Conservation (phyloP, 2,888 invertebrate species). For the Plemyria rubiginata region DNA sequence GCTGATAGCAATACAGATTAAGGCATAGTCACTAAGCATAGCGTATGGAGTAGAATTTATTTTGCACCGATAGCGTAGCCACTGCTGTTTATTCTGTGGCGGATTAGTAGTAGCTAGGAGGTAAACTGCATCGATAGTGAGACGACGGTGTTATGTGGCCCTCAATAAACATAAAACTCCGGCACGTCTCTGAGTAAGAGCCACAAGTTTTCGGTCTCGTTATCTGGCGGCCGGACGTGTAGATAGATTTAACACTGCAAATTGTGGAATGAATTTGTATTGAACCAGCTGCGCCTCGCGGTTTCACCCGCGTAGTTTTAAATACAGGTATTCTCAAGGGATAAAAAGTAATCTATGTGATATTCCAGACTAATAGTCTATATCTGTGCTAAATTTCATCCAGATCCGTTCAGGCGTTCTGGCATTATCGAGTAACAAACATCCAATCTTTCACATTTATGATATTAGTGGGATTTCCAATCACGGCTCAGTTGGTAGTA, state of each 20-base stretch:
- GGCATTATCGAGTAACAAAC: too few relatives aligned
- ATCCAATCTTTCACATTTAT: too few relatives aligned
- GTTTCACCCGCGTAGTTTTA: too few relatives aligned
- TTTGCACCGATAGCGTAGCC: conserved; percentile 15
- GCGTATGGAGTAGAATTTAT: neutral
- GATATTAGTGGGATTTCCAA: too few relatives aligned
- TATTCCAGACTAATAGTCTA: too few relatives aligned
- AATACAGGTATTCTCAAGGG: too few relatives aligned
- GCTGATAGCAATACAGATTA: conserved; percentile 14
- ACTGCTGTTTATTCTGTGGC: neutral
- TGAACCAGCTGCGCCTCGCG: too few relatives aligned
- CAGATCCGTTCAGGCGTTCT: too few relatives aligned
- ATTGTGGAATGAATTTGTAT: neutral
- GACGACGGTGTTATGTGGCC: conserved; percentile 37
- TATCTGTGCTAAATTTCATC: too few relatives aligned
- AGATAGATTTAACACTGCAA: conserved; percentile 39
- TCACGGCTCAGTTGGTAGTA: too few relatives aligned
- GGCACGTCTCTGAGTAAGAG: conserved; percentile 44
- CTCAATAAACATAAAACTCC: conserved; percentile 46
- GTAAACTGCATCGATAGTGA: conserved; percentile 28
- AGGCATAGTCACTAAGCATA: neutral
- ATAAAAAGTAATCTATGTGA: too few relatives aligned
- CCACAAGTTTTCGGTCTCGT: conserved; percentile 46
- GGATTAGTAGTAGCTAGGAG: neutral
- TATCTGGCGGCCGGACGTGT: conserved; percentile 46